A percentile compares a stretch with the other conserved stretches of the same genome.
Conservation (phyloP, 2,888 invertebrate species). For the Chloroclysta siterata region DNA sequence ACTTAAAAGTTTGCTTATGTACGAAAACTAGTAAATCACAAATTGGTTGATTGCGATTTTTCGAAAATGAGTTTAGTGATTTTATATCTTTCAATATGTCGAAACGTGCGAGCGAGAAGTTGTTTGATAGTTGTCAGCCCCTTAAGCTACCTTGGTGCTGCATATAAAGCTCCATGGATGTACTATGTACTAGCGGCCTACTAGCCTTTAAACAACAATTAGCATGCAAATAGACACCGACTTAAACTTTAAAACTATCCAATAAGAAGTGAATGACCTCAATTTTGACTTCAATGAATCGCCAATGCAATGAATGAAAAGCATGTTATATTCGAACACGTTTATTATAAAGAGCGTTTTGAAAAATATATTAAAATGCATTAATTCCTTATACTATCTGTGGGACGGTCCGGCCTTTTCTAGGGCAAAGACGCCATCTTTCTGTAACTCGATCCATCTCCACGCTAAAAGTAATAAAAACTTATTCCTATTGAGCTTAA, state of each 20-base stretch:
- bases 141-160: neutral
- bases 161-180: neutral
- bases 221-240: slow-evolving; percentile 80
- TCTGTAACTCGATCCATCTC: slow-evolving; percentile 76
- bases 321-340: slow-evolving; percentile 70
- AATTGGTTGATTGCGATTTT: too few species aligned
- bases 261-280: slow-evolving; percentile 83
- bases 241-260: slow-evolving; percentile 43
- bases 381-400: slow-evolving; percentile 79
- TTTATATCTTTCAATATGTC: too few species aligned
- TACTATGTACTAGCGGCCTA: slow-evolving; percentile 21
- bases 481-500: slow-evolving; percentile 48
- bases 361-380: slow-evolving; percentile 50
- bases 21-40: too few species aligned
- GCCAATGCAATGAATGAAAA: slow-evolving; percentile 83
- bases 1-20: too few species aligned
- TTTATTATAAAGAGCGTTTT: slow-evolving; percentile 71
- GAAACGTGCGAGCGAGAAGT: too few species aligned
- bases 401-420: slow-evolving; percentile 76
- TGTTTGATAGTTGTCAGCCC: too few species aligned
- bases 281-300: slow-evolving; percentile 61
- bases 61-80: too few species aligned
- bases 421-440: slow-evolving; percentile 79
- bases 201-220: slow-evolving; percentile 52
- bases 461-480: slow-evolving; percentile 75